Base-by-base conservation (phyloP, 2,113 vertebrate species). In the Numenius arquata region DNA sequence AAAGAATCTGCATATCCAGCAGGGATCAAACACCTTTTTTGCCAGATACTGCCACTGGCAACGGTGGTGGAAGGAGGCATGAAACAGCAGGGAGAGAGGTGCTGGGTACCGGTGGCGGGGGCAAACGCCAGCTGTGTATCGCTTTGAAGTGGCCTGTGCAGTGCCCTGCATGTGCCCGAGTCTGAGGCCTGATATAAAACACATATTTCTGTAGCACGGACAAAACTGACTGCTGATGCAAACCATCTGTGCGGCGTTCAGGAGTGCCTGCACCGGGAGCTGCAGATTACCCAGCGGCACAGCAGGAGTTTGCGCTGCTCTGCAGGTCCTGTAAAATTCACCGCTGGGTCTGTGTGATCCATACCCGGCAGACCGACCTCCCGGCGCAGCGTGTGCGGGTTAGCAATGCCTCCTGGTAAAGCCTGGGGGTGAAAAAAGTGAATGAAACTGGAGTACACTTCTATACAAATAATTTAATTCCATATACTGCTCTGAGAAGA, bases 381-480 rank as follows among this genome's bases (percentile, higher is more conserved):
- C 40, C 32, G 72, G 41, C 2, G 12, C 34, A 8, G 22, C 2
- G 8, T 12, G 9, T 32, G 38, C 0, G 3, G 36, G 25, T 68
- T 17, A 58, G 61, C 21, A 16, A 9, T 19, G 29, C 34, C n/a
- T 61, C 56, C 68, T 30, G 62, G 26, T 36, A 38, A 75, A 38
- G 65, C 14, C 72, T 26, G 9, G 19, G 32, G 43, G 63, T 23
- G 71, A 40, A 43, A 53, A 72, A 55, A 11, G 16, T 12, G 10
- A 52, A 68, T 14, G 29, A 50, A 68, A 62, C 40, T 29, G 19
- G 70, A 63, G n/a, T 25, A 26, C 8, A 5, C 29, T 22, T 52
- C 32, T 22, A 30, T 18, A 75, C 8, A 53, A 52, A 77, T 27
- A 20, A 59, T 38, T 52, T 76, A 15, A 47, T 67, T 83, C 27